Conservation (phyloP, 2,888 invertebrate species). For the Caenorhabditis drosophilae region DNA sequence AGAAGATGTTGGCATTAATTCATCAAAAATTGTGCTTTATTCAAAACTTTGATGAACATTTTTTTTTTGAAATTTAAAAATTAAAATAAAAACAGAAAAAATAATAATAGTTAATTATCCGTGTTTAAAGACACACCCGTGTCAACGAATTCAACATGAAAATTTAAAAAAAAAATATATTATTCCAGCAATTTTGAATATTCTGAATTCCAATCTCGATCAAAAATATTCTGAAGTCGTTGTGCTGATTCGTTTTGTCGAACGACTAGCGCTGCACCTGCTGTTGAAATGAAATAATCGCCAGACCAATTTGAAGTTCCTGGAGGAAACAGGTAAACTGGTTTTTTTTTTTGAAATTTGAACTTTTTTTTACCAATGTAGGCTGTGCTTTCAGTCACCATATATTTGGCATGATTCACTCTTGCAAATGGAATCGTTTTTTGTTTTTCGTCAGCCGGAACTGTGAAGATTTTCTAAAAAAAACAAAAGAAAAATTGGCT, state of each 20-base stretch:
- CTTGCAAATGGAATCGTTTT: slow-evolving; percentile 84
- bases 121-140: no score
- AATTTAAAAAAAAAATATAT: no score
- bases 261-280: slow-evolving; percentile 81
- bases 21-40: no score
- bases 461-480: slow-evolving; percentile 82
- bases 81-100: no score
- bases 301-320: slow-evolving; percentile 97
- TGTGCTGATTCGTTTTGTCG: slow-evolving; percentile 28
- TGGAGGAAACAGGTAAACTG: slow-evolving; percentile 52
- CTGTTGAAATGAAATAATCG: slow-evolving; percentile 89
- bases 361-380: slow-evolving; percentile 79
- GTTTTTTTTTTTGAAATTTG: background rate
- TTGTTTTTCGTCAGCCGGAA: slow-evolving; percentile 78
- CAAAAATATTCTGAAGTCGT: slow-evolving; percentile 52
- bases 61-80: no score
- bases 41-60: no score
- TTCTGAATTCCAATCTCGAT: slow-evolving; percentile 58
- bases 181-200: no score
- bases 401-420: slow-evolving; percentile 96
- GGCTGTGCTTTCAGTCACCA: slow-evolving; percentile 91
- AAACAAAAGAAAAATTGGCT: background rate
- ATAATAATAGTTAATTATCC: no score
- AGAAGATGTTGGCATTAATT: no score
- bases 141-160: no score